Evolutionary conservation across 2,113 vertebrate genomes (phyloP).

Genomic region (Boleophthalmus pectinirostris): DNA sequence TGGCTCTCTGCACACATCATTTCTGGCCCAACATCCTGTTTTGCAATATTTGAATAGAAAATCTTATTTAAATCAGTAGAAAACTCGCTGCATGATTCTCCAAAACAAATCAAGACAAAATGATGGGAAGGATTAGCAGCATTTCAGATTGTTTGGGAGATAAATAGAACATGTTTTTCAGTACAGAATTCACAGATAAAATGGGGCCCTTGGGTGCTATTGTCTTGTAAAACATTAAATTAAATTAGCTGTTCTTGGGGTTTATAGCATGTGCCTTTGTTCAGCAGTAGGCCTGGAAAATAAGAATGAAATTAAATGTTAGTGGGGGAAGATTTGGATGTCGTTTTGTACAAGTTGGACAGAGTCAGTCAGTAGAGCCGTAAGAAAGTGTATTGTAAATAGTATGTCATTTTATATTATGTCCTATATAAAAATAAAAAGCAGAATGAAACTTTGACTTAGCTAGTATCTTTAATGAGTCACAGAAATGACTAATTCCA

Average conservation of each 20-base stretch:
- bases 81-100: neutral
- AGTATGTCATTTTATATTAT: neutral
- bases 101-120: conserved; percentile 11
- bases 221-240: neutral
- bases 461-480: too few relatives aligned
- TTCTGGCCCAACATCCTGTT: neutral
- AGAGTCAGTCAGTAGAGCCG: neutral
- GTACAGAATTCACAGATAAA: neutral
- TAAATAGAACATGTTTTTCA: neutral
- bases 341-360: neutral
- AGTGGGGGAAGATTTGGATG: neutral
- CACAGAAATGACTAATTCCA: too few relatives aligned
- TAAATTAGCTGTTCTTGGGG: conserved; percentile 3
- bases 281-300: neutral
- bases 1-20: neutral
- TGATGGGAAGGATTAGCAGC: conserved; percentile 3
- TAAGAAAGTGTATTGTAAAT: neutral
- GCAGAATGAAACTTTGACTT: too few relatives aligned
- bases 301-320: conserved; percentile 12
- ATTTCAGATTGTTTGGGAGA: neutral
- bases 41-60: conserved; percentile 1
- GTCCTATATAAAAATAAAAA: neutral
- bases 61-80: neutral
- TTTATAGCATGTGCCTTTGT: conserved; percentile 11
- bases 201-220: neutral